phyloP scores from a whole-genome alignment of 30 jellyfish, hydroid and myxozoan genomes.

The Aurelia aurita region DNA sequence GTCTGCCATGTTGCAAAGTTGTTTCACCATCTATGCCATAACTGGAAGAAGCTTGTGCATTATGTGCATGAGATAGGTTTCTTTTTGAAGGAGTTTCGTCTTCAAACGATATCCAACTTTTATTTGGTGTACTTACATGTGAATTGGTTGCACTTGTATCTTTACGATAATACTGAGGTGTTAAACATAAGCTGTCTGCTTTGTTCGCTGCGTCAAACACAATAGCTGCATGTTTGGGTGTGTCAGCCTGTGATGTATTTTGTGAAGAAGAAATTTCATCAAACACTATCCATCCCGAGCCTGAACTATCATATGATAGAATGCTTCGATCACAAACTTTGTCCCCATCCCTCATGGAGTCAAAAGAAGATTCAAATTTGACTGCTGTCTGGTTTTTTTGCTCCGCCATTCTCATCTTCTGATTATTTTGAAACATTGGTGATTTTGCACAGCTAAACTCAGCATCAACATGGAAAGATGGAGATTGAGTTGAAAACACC shows the following conservation, averaged over 20 bases:
- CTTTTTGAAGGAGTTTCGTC: not conserved
- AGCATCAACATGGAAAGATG: too few species aligned
- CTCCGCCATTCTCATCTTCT: too few species aligned
- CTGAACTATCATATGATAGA: not conserved
- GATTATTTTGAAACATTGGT: too few species aligned
- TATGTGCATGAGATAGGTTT: not conserved
- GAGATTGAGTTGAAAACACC: too few species aligned
- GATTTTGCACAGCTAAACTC: too few species aligned
- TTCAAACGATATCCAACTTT: constrained; percentile 33
- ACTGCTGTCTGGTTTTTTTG: too few species aligned
- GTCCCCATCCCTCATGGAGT: not conserved
- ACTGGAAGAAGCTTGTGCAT: too few species aligned
- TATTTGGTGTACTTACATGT: not conserved
- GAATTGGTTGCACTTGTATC: not conserved
- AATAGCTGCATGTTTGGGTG: not conserved
- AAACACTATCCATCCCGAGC: not conserved
- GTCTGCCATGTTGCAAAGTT: too few species aligned
- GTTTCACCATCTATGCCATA: too few species aligned
- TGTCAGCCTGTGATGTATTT: not conserved
- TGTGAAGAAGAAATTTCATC: not conserved
- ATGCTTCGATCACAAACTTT: not conserved
- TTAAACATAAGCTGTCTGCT: not conserved
- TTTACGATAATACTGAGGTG: not conserved
- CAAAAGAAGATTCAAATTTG: not conserved
- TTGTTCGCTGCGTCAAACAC: too few species aligned